phyloP scores from a whole-genome alignment of 2,888 invertebrate species.

The Erebia ligea region DNA sequence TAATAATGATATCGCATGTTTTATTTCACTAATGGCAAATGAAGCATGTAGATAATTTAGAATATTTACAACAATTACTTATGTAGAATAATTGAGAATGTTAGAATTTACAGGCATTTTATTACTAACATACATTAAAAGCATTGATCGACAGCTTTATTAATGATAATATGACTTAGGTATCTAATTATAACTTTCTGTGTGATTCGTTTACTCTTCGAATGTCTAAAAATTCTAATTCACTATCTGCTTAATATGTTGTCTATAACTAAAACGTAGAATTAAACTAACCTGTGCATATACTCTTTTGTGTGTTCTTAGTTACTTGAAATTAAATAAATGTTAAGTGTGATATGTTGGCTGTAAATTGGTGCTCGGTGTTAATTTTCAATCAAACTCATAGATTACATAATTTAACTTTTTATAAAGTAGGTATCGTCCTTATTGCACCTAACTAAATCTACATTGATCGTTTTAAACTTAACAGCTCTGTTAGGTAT shows the following conservation, averaged over 20 bases:
- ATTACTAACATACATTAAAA: conserved; percentile 13
- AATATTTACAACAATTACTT: not conserved
- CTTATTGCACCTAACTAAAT: not conserved
- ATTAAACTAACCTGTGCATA: conserved; percentile 23
- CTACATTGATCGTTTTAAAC: not conserved
- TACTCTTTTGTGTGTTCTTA: conserved; percentile 17
- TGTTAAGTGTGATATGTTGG: conserved; percentile 19
- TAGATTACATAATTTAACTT: not conserved
- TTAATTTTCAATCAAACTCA: not conserved
- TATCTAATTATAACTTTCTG: not conserved
- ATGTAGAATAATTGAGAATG: not conserved
- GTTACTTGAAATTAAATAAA: conserved; percentile 11
- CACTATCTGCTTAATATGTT: conserved; percentile 23
- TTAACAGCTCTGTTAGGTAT: not conserved
- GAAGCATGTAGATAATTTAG: conserved; percentile 6
- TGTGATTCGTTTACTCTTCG: conserved; percentile 17
- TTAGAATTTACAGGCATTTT: not conserved
- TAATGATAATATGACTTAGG: not conserved
- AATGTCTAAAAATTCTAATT: conserved; percentile 12
- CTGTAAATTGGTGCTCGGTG: conserved; percentile 22
- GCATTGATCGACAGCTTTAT: not conserved
- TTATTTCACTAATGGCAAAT: not conserved
- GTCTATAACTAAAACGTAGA: conserved; percentile 22
- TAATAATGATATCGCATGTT: conserved; percentile 17
- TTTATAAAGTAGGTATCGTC: not conserved